These are phyloP conservation scores for Hydra vulgaris DNA, from an alignment of 30 jellyfish, hydroid and myxozoan genomes.

Conservation along the genomic window DNA sequence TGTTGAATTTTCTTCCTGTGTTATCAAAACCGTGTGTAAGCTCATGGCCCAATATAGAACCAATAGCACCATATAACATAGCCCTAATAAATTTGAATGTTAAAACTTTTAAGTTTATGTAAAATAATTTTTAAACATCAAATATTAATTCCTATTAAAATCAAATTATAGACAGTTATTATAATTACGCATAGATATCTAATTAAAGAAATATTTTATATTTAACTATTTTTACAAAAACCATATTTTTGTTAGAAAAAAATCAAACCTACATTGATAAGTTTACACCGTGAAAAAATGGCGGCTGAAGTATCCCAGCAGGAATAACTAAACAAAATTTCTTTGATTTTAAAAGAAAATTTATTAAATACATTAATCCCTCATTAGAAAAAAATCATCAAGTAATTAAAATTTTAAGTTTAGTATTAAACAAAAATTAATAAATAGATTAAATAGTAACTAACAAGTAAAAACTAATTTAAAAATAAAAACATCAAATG, in stretches of 20 bases:
- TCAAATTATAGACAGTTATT: too few species aligned
- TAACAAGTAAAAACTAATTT: too few species aligned
- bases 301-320: slow-evolving; percentile 97
- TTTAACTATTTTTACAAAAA: too few species aligned
- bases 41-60: slow-evolving; percentile 97
- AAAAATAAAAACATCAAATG: too few species aligned
- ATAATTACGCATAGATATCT: too few species aligned
- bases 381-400: too few species aligned
- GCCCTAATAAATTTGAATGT: slow-evolving; percentile 42
- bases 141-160: neutral
- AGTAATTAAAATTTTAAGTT: too few species aligned
- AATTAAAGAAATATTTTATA: too few species aligned
- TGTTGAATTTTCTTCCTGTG: slow-evolving; percentile 93
- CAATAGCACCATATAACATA: slow-evolving; percentile 95
- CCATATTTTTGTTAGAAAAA: too few species aligned
- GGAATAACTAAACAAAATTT: slow-evolving; percentile 61
- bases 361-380: too few species aligned
- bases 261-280: slow-evolving; percentile 55
- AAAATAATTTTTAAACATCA: neutral
- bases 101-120: neutral
- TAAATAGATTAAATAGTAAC: too few species aligned
- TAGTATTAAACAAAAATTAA: too few species aligned
- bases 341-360: neutral
- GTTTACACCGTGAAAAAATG: slow-evolving; percentile 85
- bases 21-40: slow-evolving; percentile 91